phyloP scores from a whole-genome alignment of 2,797 vertebrate genomes.

The Channa striata region DNA sequence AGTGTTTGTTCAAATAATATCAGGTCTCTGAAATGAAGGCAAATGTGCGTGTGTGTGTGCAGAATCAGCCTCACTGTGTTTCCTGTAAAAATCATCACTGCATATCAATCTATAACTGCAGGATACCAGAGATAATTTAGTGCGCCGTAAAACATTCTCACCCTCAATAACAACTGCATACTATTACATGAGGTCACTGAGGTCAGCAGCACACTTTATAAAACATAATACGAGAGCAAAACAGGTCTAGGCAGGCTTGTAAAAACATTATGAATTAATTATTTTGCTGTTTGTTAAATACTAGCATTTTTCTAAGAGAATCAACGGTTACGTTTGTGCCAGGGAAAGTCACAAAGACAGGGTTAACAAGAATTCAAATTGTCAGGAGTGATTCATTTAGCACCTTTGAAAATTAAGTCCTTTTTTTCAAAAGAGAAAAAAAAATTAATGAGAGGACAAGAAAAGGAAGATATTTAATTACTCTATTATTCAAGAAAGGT shows the following conservation, averaged over 20 bases:
- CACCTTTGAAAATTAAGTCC: conserved; percentile 37
- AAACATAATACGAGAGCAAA: conserved; percentile 6
- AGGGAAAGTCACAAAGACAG: conserved; percentile 18
- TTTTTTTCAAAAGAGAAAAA: conserved; percentile 17
- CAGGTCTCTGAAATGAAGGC: conserved; percentile 15
- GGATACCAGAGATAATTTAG: conserved; percentile 23
- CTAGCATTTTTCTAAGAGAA: conserved; percentile 5
- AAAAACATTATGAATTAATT: conserved; percentile 3
- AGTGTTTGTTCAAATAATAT: conserved; percentile 22
- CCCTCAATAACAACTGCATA: conserved; percentile 11
- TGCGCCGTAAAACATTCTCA: conserved; percentile 16
- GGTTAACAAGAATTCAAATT: conserved; percentile 41
- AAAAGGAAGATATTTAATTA: conserved; percentile 52
- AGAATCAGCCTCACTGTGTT: conserved; percentile 22
- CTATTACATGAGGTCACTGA: conserved; percentile 21
- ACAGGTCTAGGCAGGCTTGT: not conserved
- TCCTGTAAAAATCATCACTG: conserved; percentile 38
- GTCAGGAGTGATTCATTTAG: conserved; percentile 23
- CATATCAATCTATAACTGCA: conserved; percentile 42
- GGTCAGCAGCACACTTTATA: conserved; percentile 12
- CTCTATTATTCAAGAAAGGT: conserved; percentile 54
- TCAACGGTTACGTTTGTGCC: not conserved
- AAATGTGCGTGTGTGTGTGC: conserved; percentile 12
- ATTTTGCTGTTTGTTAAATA: conserved; percentile 6
- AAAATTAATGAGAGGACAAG: conserved; percentile 33